These are phyloP conservation scores for Torymus auratus DNA, from an alignment of 2,888 invertebrate species.

Conservation along the genomic window DNA sequence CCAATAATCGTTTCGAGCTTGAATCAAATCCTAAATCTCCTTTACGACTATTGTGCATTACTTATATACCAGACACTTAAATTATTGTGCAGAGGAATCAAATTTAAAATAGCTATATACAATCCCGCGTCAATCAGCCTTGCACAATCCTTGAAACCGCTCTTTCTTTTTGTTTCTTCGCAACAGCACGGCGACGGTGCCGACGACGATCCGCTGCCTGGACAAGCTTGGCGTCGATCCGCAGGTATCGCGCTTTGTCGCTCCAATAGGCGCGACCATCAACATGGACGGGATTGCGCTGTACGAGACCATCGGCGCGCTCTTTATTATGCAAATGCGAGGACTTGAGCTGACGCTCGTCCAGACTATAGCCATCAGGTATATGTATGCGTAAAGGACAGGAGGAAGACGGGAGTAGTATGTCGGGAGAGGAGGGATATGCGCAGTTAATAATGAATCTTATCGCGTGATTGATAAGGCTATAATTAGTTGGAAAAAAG, in stretches of 20 bases:
- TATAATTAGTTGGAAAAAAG: too few species aligned
- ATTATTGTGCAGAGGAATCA: too few species aligned
- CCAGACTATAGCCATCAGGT: constrained; percentile 95
- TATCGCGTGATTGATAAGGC: too few species aligned
- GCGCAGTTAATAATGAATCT: too few species aligned
- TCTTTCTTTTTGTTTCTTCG: background rate
- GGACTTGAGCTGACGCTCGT: constrained; percentile 89
- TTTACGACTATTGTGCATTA: too few species aligned
- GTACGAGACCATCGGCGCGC: constrained; percentile 98
- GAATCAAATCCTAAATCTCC: too few species aligned
- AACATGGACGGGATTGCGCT: constrained; percentile 99
- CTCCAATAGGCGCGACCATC: constrained; percentile 98
- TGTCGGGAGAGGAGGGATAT: too few species aligned
- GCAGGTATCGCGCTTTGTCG: constrained; percentile 94
- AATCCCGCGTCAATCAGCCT: background rate
- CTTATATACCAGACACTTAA: too few species aligned
- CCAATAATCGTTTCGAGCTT: too few species aligned
- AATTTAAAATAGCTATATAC: too few species aligned
- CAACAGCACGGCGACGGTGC: constrained; percentile 93
- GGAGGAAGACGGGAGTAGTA: too few species aligned
- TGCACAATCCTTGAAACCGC: background rate
- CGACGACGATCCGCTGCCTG: constrained; percentile 94
- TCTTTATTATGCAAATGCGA: constrained; percentile 96
- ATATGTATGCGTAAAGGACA: constrained; percentile 41
- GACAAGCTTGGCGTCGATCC: constrained; percentile 95